These are phyloP conservation scores for Penelope pileata DNA, from an alignment of 2,113 vertebrate species.

Conservation along the genomic window DNA sequence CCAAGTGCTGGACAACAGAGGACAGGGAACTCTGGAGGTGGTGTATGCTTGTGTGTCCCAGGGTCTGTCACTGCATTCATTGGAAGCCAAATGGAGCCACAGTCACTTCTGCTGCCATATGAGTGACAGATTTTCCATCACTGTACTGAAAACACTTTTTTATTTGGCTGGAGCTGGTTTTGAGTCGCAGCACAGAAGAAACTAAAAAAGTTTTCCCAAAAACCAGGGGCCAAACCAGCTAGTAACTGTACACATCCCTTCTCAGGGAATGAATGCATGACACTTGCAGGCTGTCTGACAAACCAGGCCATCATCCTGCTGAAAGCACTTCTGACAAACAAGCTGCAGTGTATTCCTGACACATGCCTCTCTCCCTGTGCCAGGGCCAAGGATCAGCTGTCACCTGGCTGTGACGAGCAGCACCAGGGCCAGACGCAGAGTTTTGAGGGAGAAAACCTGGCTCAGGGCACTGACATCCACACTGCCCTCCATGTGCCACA, in stretches of 20 bases:
- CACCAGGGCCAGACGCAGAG: neutral
- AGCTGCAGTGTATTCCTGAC: neutral
- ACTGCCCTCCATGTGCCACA: neutral
- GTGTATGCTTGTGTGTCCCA: neutral
- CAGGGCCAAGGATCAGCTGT: neutral
- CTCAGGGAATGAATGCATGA: neutral
- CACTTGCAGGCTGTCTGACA: neutral
- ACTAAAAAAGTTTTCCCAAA: neutral
- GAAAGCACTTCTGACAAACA: neutral
- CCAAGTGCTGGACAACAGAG: neutral
- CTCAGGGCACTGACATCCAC: neutral
- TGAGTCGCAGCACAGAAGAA: neutral
- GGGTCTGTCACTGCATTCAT: rapidly evolving
- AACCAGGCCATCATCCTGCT: neutral
- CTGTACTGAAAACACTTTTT: neutral
- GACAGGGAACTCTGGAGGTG: neutral
- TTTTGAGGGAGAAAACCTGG: rapidly evolving
- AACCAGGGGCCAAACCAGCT: neutral
- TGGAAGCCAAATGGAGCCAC: neutral
- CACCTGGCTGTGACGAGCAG: neutral
- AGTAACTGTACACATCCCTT: rapidly evolving
- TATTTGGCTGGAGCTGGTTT: neutral
- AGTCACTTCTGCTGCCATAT: neutral
- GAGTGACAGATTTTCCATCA: neutral
- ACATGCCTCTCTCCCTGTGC: neutral